These are phyloP conservation scores for Sebastes diaconus DNA, from an alignment of 2,797 vertebrate species.

Conservation along the genomic window DNA sequence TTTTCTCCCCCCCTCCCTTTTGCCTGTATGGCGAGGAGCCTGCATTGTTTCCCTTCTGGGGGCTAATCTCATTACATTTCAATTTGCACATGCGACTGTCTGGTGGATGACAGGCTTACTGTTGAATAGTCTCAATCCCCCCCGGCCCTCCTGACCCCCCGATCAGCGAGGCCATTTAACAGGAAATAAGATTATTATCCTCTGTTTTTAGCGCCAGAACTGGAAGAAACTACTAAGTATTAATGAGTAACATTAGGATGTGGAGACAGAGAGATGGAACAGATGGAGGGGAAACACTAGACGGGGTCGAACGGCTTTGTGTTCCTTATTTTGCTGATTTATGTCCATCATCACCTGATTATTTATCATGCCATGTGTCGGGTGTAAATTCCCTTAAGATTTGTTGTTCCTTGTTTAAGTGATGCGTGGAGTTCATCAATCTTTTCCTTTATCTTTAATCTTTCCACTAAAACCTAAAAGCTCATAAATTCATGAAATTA, in stretches of 20 bases:
- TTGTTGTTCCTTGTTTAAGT: not conserved
- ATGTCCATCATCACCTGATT: slow-evolving; percentile 17
- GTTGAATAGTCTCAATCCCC: slow-evolving; percentile 54
- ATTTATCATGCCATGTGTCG: not conserved
- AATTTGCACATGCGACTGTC: slow-evolving; percentile 81
- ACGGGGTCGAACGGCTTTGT: not conserved
- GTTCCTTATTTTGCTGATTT: slow-evolving; percentile 10
- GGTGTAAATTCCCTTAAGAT: not conserved
- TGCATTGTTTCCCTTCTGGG: slow-evolving; percentile 72
- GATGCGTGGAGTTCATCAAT: not conserved
- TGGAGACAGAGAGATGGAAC: slow-evolving; percentile 42
- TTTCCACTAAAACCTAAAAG: not conserved
- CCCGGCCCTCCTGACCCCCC: slow-evolving; percentile 39
- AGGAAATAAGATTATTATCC: slow-evolving; percentile 67
- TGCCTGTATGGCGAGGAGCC: slow-evolving; percentile 49
- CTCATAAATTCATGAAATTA: not conserved
- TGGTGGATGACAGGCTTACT: slow-evolving; percentile 75
- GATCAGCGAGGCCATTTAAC: slow-evolving; percentile 62
- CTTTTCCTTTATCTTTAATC: not conserved
- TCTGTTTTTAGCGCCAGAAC: slow-evolving; percentile 47
- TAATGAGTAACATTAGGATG: slow-evolving; percentile 50
- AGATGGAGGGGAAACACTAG: slow-evolving; percentile 40
- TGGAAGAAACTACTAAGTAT: slow-evolving; percentile 42
- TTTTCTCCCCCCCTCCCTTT: not conserved
- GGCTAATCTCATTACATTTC: slow-evolving; percentile 80